Conservation (phyloP, 1,140 invertebrate genomes). For the Drosophila repletoides region DNA sequence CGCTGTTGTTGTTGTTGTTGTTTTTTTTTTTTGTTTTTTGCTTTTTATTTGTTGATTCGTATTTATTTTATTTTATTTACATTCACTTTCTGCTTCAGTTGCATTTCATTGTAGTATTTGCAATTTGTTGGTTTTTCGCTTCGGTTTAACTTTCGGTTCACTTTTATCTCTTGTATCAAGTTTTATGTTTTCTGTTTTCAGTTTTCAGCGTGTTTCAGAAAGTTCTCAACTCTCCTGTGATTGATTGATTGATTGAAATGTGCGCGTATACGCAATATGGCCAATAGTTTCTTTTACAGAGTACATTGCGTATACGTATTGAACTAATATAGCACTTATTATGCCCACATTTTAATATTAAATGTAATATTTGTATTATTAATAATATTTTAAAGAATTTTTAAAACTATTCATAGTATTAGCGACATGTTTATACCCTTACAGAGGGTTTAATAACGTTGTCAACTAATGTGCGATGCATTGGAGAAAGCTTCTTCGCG, state of each 20-base stretch:
- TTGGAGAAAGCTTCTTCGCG: too few relatives aligned
- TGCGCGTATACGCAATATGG: neutral
- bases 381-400: too few relatives aligned
- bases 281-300: neutral
- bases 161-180: constrained; percentile 6
- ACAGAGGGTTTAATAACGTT: too few relatives aligned
- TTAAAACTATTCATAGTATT: too few relatives aligned
- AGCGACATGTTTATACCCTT: too few relatives aligned
- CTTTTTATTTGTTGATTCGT: constrained; percentile 48
- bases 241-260: constrained; percentile 13
- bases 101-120: constrained; percentile 53
- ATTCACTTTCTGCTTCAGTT: constrained; percentile 65
- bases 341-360: too few relatives aligned
- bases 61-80: constrained; percentile 55
- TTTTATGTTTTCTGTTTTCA: too few relatives aligned
- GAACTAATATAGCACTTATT: too few relatives aligned
- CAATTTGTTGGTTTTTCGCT: constrained; percentile 28
- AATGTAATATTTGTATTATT: too few relatives aligned
- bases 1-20: constrained; percentile 10
- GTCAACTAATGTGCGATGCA: too few relatives aligned
- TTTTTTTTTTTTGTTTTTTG: constrained; percentile 23
- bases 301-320: neutral
- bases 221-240: constrained; percentile 22
- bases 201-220: neutral
- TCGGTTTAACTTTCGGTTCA: constrained; percentile 10